Evolutionary conservation across 2,113 vertebrate species (phyloP).

Genomic region (Hyperopisus bebe): DNA sequence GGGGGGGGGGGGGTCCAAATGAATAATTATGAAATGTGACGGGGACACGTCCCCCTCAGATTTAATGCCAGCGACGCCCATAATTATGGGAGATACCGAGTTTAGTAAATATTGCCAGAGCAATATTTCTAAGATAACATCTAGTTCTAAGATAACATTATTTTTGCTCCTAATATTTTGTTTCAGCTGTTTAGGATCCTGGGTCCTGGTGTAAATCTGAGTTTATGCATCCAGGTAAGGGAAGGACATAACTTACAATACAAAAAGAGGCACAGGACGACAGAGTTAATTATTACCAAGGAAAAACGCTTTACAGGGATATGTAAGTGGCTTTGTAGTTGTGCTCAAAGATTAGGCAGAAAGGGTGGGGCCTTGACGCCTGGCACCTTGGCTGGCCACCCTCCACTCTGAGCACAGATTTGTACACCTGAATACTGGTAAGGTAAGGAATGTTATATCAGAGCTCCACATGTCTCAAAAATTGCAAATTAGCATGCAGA

Average conservation of each 20-base stretch:
- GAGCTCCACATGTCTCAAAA: constrained; percentile 33
- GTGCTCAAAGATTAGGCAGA: not conserved
- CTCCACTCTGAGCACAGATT: not conserved
- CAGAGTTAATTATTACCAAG: constrained; percentile 1
- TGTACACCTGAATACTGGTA: constrained; percentile 20
- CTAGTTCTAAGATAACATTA: not conserved
- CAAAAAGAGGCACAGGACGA: constrained; percentile 10
- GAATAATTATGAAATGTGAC: no score
- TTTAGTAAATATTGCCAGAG: not conserved
- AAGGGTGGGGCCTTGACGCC: not conserved
- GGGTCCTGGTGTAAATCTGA: not conserved
- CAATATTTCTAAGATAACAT: not conserved
- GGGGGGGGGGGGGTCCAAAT: no score
- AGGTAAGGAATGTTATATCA: constrained; percentile 48
- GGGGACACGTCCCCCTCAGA: no score
- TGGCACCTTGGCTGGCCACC: not conserved
- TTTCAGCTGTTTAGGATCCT: not conserved
- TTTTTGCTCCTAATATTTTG: not conserved
- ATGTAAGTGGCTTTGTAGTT: not conserved
- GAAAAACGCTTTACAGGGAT: constrained; percentile 4
- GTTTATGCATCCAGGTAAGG: constrained; percentile 16
- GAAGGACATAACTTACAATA: not conserved
- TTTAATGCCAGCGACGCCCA: no score
- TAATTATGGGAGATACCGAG: not conserved
- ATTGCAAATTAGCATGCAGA: constrained; percentile 8